A percentile compares a stretch with the other conserved stretches of the same genome.
Evolutionary conservation across 1,140 invertebrate genomes (phyloP).

Genomic region (Anthonomus grandis): DNA sequence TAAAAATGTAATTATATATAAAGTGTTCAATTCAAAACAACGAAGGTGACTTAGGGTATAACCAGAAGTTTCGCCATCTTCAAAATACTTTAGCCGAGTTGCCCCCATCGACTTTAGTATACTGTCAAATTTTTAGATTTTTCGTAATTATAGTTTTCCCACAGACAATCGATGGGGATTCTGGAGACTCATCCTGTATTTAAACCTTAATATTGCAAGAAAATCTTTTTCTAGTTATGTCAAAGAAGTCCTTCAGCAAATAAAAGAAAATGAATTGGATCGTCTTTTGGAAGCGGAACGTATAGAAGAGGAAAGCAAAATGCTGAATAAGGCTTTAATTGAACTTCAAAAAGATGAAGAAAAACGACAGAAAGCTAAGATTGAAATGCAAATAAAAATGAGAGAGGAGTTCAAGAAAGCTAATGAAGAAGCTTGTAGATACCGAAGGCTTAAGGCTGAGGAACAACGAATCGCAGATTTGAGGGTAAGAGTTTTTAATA

Average conservation of each 20-base stretch:
- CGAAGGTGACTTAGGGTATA: too few relatives aligned
- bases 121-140: too few relatives aligned
- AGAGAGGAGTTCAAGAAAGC: constrained; percentile 56
- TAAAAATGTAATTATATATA: too few relatives aligned
- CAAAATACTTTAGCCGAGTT: too few relatives aligned
- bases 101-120: too few relatives aligned
- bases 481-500: constrained; percentile 43
- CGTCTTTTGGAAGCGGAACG: constrained; percentile 60
- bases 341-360: constrained; percentile 56
- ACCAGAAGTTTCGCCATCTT: too few relatives aligned
- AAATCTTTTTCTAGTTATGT: constrained; percentile 42
- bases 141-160: too few relatives aligned
- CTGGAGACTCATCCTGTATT: too few relatives aligned
- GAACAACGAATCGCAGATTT: constrained; percentile 60
- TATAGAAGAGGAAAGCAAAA: constrained; percentile 62
- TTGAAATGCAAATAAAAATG: constrained; percentile 48
- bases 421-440: constrained; percentile 55
- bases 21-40: too few relatives aligned
- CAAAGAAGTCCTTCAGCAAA: constrained; percentile 54
- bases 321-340: constrained; percentile 57
- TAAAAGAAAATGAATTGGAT: constrained; percentile 57
- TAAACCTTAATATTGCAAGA: not conserved
- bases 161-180: too few relatives aligned
- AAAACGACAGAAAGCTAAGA: constrained; percentile 46
- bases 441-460: constrained; percentile 56